Evolutionary conservation across 2,797 vertebrate genomes (phyloP), one percentile per base, ranked within the genome.

Genomic region (Parotocinclus haroldoi): DNA sequence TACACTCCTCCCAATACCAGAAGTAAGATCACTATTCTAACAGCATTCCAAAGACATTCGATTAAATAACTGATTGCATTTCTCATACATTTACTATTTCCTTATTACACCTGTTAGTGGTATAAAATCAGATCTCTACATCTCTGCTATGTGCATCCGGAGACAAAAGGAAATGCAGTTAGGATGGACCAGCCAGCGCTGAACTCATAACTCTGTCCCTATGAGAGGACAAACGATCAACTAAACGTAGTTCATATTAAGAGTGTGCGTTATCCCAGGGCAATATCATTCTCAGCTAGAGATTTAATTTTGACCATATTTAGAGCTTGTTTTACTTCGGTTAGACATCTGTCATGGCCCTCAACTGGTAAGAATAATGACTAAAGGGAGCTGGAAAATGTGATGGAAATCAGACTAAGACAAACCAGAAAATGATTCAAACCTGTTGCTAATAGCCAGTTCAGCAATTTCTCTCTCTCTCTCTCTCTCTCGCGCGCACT

Each of bases 251-350:
- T 16, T 51, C 18, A 50, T 69, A 19, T 54, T 16, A 52, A 9
- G 16, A 69, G 9, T 16, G n/a, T 27, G 27, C 62, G 56, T 39
- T 49, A 12, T 62, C 53, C 12, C 58, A 46, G 12, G 13, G 17
- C 13, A 39, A 54, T 42, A 58, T 45, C 55, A 27, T 62, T 63
- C 39, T 57, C 48, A 52, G 42, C 52, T 69, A 48, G 10, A 57
- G 7, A 58, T 58, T 11, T 53, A 58, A 46, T 54, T 52, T 37
- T 18, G 48, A 44, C 48, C 19, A 36, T 64, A 14, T 67, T 59
- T 10, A 58, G 49, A 13, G 10, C 11, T 56, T 10, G 4, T 63
- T 52, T 58, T 52, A 16, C 53, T 38, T 57, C 18, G 3, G 46
- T 12, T 46, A 17, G 9, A 7, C 60, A 11, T 69, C 9, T 50